These are phyloP conservation scores for Clitarchus hookeri DNA, from an alignment of 2,888 invertebrate genomes.

Conservation along the genomic window DNA sequence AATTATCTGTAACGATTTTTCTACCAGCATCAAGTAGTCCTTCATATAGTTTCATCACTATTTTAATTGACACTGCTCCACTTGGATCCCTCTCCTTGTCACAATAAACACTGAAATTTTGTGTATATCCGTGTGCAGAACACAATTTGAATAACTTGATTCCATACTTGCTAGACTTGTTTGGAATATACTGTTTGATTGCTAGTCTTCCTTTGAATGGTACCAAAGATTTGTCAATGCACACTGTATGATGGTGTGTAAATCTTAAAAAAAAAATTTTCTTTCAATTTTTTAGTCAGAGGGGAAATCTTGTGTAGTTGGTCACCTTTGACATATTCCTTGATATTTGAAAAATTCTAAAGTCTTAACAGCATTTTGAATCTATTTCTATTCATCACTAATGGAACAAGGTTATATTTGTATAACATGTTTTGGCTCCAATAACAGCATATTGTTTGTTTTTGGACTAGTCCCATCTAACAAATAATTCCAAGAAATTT, in stretches of 20 bases:
- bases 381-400: neutral
- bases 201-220: neutral
- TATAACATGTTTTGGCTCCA: neutral
- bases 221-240: neutral
- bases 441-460: neutral
- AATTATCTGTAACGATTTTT: neutral
- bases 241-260: neutral
- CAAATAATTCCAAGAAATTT: neutral
- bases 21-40: neutral
- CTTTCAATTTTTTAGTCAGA: neutral
- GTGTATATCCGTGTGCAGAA: neutral
- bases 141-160: neutral
- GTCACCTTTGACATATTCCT: neutral
- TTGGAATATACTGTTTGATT: neutral
- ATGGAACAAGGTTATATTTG: neutral
- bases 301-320: constrained; percentile 2
- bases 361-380: neutral
- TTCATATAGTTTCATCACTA: neutral
- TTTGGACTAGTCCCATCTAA: neutral
- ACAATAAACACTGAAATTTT: neutral
- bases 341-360: neutral
- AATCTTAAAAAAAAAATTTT: neutral
- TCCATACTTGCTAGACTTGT: neutral
- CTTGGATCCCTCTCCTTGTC: neutral
- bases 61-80: neutral